Percentiles rank a stretch among this genome's conserved stretches.
These are phyloP conservation scores for Steatornis caripensis DNA, from an alignment of 2,113 vertebrate genomes.

Conservation along the genomic window DNA sequence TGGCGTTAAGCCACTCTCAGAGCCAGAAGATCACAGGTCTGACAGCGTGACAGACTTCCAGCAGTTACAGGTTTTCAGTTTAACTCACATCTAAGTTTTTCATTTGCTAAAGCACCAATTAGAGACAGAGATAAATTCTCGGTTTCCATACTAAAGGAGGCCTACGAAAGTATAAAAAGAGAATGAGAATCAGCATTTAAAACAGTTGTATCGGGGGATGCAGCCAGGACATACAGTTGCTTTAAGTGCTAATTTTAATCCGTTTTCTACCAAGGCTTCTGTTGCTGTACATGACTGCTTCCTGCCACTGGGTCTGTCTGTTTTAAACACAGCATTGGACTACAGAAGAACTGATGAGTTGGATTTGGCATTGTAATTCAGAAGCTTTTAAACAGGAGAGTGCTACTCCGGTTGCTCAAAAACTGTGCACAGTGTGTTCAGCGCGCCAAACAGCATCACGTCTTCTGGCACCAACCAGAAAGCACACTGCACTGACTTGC, in stretches of 20 bases:
- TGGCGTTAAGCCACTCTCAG: background rate
- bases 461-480: background rate
- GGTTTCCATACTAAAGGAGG: background rate
- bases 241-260: background rate
- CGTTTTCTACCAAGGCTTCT: background rate
- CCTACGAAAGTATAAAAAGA: background rate
- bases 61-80: background rate
- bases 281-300: background rate
- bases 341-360: background rate
- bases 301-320: accelerated
- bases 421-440: background rate
- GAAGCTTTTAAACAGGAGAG: background rate
- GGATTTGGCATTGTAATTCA: background rate
- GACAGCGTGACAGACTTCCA: background rate
- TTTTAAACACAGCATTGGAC: background rate
- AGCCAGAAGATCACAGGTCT: background rate
- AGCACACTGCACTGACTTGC: background rate
- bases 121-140: background rate
- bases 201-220: background rate
- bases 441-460: background rate
- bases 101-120: background rate
- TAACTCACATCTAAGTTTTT: background rate
- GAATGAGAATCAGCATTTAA: background rate
- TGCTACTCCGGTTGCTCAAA: background rate
- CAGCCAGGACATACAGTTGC: background rate